A percentile compares a stretch with the other conserved stretches of the same genome.
Conservation (phyloP, 2,888 invertebrate species). For the Chloroclysta siterata region DNA sequence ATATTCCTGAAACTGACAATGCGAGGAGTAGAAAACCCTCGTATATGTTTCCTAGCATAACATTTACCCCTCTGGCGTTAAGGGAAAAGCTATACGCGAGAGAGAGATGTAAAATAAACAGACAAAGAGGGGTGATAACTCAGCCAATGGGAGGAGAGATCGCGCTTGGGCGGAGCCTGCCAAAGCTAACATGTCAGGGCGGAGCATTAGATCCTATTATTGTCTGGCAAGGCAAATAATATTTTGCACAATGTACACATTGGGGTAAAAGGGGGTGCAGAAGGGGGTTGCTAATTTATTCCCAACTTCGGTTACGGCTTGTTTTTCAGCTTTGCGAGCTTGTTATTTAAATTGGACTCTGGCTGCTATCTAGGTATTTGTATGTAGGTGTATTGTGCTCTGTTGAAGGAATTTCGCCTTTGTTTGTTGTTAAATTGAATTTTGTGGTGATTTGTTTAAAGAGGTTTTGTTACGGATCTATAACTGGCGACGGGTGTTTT, state of each 20-base stretch:
- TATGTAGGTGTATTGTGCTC: slow-evolving; percentile 71
- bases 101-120: slow-evolving; percentile 49
- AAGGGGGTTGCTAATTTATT: slow-evolving; percentile 82
- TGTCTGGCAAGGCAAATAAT: slow-evolving; percentile 89
- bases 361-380: slow-evolving; percentile 69
- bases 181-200: slow-evolving; percentile 85
- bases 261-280: slow-evolving; percentile 71
- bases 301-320: slow-evolving; percentile 84
- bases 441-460: slow-evolving; percentile 40
- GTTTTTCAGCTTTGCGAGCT: slow-evolving; percentile 84
- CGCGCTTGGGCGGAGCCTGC: slow-evolving; percentile 66
- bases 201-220: slow-evolving; percentile 83
- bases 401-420: slow-evolving; percentile 78
- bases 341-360: slow-evolving; percentile 85
- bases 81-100: slow-evolving; percentile 76
- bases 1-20: slow-evolving; percentile 78
- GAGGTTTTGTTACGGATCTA: slow-evolving; percentile 29
- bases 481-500: slow-evolving; percentile 19
- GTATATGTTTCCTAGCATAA: slow-evolving; percentile 85
- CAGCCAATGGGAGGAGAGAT: slow-evolving; percentile 64
- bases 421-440: slow-evolving; percentile 51
- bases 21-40: slow-evolving; percentile 77
- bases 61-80: slow-evolving; percentile 84
- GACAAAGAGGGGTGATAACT: slow-evolving; percentile 53
- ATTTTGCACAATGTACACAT: slow-evolving; percentile 90